Evolutionary conservation across 2,888 invertebrate species (phyloP), one percentile per base, ranked within the genome.

Genomic region (Andrena marginata): DNA sequence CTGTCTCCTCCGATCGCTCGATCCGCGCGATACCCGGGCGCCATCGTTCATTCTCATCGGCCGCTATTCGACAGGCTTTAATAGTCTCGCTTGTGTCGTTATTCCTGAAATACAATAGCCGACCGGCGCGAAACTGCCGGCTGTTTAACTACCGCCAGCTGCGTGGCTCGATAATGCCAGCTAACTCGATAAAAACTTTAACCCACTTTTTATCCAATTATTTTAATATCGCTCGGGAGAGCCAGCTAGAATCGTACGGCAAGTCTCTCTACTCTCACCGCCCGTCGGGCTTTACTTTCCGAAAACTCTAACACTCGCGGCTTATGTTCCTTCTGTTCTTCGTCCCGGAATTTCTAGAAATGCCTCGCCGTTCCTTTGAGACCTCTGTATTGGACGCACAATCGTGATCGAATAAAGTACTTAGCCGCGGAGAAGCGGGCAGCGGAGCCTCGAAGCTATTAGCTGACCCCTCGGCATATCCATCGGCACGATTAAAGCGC

Each of bases 121-220:
- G 10, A n/a, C 59, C 33, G 26, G 56, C 67, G 65, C 65, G 31
- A 48, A 48, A 60, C 70, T 6, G 35, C 33, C 35, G 51, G n/a
- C 59, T n/a, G 74, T 74, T 60, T 51, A 49, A 42, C 64, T 29
- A 70, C 42, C 42, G 26, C 54, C 16, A 13, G n/a, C 64, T 49
- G 26, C 10, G 26, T 49, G 70, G 60, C 63, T 69, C 65, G 77
- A 74, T 74, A 67, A 59, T 42, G 67, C 48, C 29, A 29, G 67
- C 67, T 80, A 67, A 71, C 51, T 65, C 26, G 70, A 42, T 65
- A 33, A 65, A 65, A 77, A 71, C 70, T 67, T 71, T 54, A 8
- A 65, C 60, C 60, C 31, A 23, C 71, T 80, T 77, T 59, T 71
- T 51, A 54, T 54, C 51, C 23, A 77, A 80, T 65, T 77, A 77